A percentile compares a stretch with the other conserved stretches of the same genome.
phyloP scores from a whole-genome alignment of 1,140 invertebrate species.

The Mya arenaria region DNA sequence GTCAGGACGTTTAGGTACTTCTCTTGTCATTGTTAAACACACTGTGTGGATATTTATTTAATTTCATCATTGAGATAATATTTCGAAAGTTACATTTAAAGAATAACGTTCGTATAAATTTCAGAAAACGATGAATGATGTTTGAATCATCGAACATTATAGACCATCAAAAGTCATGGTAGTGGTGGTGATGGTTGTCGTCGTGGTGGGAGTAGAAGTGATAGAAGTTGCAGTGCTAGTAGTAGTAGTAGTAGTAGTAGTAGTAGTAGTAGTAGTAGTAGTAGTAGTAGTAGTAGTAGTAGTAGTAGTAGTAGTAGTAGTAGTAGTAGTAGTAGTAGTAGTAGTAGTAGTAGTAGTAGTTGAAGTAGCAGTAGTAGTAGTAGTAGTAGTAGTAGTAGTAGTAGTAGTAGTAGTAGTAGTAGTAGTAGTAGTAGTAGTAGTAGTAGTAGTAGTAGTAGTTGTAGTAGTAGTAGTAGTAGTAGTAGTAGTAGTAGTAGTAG shows the following conservation, averaged over 20 bases:
- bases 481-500: neutral
- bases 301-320: neutral
- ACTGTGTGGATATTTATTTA: too few species aligned
- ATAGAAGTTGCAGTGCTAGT: conserved; percentile 1
- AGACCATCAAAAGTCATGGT: too few species aligned
- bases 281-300: neutral
- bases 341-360: neutral
- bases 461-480: neutral
- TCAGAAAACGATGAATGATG: too few species aligned
- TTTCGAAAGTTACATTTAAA: too few species aligned
- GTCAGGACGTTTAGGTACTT: too few species aligned
- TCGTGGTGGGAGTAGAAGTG: conserved; percentile 1
- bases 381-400: neutral
- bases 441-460: neutral
- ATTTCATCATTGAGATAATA: too few species aligned
- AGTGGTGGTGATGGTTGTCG: neutral
- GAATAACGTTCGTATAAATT: too few species aligned
- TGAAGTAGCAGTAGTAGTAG: neutral
- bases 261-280: neutral
- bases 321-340: neutral
- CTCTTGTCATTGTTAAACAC: too few species aligned
- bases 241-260: conserved; percentile 10
- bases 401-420: neutral
- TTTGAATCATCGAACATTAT: too few species aligned
- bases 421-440: neutral